Evolutionary conservation across 2,797 vertebrate species (phyloP).

Genomic region (Alca torda): DNA sequence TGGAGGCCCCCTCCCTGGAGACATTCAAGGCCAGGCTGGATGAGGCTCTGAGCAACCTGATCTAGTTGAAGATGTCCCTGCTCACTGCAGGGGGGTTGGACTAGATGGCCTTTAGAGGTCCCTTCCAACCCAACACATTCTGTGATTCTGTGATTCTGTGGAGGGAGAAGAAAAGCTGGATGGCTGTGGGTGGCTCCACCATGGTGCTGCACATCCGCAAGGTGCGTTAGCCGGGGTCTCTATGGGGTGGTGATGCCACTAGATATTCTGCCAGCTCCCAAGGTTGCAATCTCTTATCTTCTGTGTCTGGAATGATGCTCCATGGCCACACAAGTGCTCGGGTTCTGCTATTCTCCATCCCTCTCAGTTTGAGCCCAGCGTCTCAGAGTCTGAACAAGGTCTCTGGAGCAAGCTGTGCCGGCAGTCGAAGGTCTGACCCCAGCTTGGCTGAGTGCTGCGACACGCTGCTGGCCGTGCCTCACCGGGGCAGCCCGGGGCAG

Average conservation of each 20-base stretch:
- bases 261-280: neutral
- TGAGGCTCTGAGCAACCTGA: too few relatives aligned
- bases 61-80: too few relatives aligned
- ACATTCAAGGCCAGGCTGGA: too few relatives aligned
- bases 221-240: fast-evolving
- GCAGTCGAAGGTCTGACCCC: neutral
- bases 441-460: fast-evolving
- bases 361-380: neutral
- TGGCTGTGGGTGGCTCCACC: fast-evolving
- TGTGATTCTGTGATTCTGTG: neutral
- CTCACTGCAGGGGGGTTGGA: too few relatives aligned
- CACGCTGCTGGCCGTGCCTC: neutral
- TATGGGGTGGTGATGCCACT: fast-evolving
- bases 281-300: neutral
- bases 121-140: too few relatives aligned
- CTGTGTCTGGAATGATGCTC: neutral
- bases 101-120: too few relatives aligned
- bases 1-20: too few relatives aligned
- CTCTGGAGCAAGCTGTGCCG: neutral
- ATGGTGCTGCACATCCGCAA: neutral
- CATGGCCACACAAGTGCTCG: fast-evolving
- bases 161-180: neutral
- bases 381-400: neutral
- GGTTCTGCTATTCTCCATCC: fast-evolving
- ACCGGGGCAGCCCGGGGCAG: fast-evolving